Evolutionary conservation across 2,797 vertebrate species (phyloP).

Genomic region (Macroramphosus scolopax): DNA sequence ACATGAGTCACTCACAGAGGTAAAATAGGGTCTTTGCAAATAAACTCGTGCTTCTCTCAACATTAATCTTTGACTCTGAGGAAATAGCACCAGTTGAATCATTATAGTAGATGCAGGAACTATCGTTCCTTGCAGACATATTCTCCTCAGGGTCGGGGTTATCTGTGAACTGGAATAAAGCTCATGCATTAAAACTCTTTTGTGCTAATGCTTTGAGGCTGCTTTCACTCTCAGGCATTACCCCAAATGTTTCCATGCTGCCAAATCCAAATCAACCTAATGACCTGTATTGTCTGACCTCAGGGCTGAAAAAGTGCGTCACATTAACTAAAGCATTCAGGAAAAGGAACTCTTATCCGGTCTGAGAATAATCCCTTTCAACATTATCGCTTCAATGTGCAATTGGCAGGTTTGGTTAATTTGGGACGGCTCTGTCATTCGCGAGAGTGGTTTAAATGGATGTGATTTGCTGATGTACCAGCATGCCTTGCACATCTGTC

Average conservation of each 20-base stretch:
- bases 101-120: too few relatives aligned
- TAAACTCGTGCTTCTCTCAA: too few relatives aligned
- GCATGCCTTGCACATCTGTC: slow-evolving; percentile 32
- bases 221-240: not conserved
- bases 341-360: slow-evolving; percentile 4
- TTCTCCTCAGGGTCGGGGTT: too few relatives aligned
- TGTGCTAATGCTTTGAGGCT: not conserved
- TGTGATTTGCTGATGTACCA: slow-evolving; percentile 16
- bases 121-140: too few relatives aligned
- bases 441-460: slow-evolving; percentile 5
- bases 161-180: too few relatives aligned
- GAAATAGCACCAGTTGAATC: too few relatives aligned
- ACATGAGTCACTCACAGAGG: too few relatives aligned
- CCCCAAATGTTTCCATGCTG: not conserved
- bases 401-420: slow-evolving; percentile 26
- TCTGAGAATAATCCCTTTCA: slow-evolving; percentile 13
- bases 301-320: not conserved
- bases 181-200: too few relatives aligned
- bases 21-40: too few relatives aligned
- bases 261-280: not conserved
- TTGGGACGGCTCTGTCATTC: not conserved
- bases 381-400: not conserved
- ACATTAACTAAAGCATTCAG: slow-evolving; percentile 4
- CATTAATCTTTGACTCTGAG: too few relatives aligned
- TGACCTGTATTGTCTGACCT: not conserved